These are phyloP conservation scores for Bradypus variegatus DNA, from an alignment of 2,797 vertebrate species.

Conservation along the genomic window DNA sequence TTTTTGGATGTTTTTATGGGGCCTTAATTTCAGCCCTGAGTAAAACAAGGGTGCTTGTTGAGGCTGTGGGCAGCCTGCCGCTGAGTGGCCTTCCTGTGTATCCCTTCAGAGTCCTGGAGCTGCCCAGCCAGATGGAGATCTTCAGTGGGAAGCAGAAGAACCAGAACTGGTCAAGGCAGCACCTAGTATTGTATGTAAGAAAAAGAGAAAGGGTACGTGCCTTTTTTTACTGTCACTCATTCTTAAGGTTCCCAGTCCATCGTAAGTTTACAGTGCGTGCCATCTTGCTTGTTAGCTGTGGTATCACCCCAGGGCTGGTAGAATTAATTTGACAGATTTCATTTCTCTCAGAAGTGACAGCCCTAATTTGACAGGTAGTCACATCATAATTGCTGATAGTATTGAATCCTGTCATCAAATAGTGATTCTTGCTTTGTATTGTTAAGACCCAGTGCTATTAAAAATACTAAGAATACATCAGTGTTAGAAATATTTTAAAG, in stretches of 20 bases:
- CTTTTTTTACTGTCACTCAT: background rate
- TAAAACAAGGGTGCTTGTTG: background rate
- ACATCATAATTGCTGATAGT: background rate
- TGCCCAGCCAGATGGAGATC: slow-evolving; percentile 1
- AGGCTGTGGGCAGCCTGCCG: background rate
- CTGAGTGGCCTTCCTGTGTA: background rate
- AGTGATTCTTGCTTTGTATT: background rate
- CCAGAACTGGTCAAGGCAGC: slow-evolving; percentile 40
- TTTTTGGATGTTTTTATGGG: background rate
- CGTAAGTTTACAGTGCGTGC: background rate
- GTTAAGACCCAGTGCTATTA: background rate
- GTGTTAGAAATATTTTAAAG: background rate
- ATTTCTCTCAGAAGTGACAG: background rate
- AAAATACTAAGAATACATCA: background rate
- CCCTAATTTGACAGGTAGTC: background rate
- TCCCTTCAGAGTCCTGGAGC: slow-evolving; percentile 25
- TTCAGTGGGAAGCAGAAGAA: slow-evolving; percentile 10
- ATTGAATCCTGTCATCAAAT: background rate
- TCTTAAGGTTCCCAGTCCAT: background rate
- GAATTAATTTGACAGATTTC: background rate
- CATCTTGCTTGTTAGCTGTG: background rate
- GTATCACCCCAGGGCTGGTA: background rate
- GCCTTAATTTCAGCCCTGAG: slow-evolving; percentile 14
- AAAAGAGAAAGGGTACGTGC: background rate
- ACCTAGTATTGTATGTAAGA: background rate